These are phyloP conservation scores for Goniozus legneri DNA, from an alignment of 1,140 invertebrate species.

Conservation along the genomic window DNA sequence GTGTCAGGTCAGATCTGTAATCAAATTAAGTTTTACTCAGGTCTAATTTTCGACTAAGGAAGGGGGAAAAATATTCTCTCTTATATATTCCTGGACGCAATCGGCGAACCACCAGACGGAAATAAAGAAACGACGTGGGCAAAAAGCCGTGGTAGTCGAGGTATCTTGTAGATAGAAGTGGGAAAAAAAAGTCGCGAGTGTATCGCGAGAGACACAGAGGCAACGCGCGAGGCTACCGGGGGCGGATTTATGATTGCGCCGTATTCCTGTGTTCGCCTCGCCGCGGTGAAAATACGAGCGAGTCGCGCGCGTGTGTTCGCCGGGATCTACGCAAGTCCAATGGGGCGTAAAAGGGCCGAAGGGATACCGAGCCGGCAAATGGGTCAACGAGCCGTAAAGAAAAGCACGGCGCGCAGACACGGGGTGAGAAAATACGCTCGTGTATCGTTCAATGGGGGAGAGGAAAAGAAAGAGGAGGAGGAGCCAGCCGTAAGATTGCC, in stretches of 20 bases:
- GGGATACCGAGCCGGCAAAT: slow-evolving; percentile 14
- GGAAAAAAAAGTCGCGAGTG: background rate
- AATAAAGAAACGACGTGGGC: too few relatives aligned
- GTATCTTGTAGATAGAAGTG: background rate
- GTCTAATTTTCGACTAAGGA: too few relatives aligned
- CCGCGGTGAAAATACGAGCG: background rate
- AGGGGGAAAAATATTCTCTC: too few relatives aligned
- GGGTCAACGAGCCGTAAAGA: slow-evolving; percentile 23
- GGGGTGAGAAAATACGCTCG: slow-evolving; percentile 18
- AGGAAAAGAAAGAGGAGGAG: too few relatives aligned
- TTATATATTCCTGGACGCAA: too few relatives aligned
- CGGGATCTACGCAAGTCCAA: slow-evolving; percentile 20
- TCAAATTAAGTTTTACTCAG: too few relatives aligned
- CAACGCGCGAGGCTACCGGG: background rate
- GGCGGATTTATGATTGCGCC: slow-evolving; percentile 16
- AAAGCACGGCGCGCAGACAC: slow-evolving; percentile 9
- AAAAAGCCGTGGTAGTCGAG: background rate
- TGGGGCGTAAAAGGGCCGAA: slow-evolving; percentile 23
- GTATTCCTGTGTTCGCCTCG: slow-evolving; percentile 3
- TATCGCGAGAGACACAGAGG: background rate
- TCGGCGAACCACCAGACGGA: too few relatives aligned
- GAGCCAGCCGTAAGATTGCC: too few relatives aligned
- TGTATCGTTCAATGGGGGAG: too few relatives aligned
- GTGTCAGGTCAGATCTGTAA: too few relatives aligned
- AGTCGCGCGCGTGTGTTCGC: background rate